These are phyloP conservation scores for Bubalus kerabau DNA, from an alignment of 2,113 vertebrate species.

Conservation along the genomic window DNA sequence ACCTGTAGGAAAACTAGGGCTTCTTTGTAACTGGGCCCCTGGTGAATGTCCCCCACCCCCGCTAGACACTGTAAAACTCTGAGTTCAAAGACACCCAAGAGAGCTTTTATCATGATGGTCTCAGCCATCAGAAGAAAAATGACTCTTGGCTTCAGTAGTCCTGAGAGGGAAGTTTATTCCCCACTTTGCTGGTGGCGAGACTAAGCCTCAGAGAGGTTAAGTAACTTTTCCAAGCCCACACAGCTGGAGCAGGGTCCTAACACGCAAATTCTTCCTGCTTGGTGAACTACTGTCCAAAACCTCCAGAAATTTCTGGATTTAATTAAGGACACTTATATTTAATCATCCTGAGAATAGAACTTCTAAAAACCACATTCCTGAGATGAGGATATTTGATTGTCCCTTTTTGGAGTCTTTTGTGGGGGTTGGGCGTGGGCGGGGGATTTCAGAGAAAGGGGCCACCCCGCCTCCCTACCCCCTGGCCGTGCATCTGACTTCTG, in stretches of 20 bases:
- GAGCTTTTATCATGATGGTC: background rate
- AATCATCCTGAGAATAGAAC: background rate
- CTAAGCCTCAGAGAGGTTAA: background rate
- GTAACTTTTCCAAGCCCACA: background rate
- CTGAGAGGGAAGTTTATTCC: background rate
- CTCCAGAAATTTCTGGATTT: background rate
- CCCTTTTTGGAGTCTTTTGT: background rate
- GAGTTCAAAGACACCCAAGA: background rate
- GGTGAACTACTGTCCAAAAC: background rate
- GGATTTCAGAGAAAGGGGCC: background rate
- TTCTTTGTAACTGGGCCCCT: background rate
- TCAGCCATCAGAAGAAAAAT: background rate
- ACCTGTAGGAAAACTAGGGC: background rate
- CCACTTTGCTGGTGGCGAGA: background rate
- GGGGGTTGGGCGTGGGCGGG: background rate
- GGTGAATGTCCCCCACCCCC: background rate
- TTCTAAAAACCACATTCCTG: background rate
- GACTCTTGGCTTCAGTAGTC: background rate
- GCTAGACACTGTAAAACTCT: background rate
- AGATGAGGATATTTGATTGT: background rate
- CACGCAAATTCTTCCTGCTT: background rate
- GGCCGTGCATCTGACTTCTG: background rate
- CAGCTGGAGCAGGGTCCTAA: background rate
- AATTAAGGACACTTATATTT: background rate
- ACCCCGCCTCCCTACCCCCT: background rate